Conservation (phyloP, 2,113 vertebrate genomes). For the human (Homo sapiens) region GRCh38 chrX:101610001-101610500, state of each 20-base stretch:
- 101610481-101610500: not conserved
- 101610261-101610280: not conserved
- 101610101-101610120: not conserved
- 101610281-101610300: constrained; percentile 1
- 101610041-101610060: not conserved
- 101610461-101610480: constrained; percentile 1
- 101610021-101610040: not conserved
- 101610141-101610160: constrained; percentile 10
- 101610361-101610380: not conserved
- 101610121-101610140: not conserved
- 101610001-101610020: not conserved
- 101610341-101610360: constrained; percentile 35
- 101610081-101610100: not conserved
- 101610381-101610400: not conserved
- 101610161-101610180: constrained; percentile 18
- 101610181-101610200: not conserved
- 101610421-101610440: constrained; percentile 1
- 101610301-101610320: not conserved
- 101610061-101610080: constrained; percentile 1
- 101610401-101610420: not conserved
- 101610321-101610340: constrained; percentile 7
- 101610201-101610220: not conserved
- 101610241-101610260: not conserved
- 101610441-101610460: not conserved
- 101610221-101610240: not conserved